These are phyloP conservation scores for Troides oblongomaculatus DNA, from an alignment of 2,888 invertebrate species.

Conservation along the genomic window DNA sequence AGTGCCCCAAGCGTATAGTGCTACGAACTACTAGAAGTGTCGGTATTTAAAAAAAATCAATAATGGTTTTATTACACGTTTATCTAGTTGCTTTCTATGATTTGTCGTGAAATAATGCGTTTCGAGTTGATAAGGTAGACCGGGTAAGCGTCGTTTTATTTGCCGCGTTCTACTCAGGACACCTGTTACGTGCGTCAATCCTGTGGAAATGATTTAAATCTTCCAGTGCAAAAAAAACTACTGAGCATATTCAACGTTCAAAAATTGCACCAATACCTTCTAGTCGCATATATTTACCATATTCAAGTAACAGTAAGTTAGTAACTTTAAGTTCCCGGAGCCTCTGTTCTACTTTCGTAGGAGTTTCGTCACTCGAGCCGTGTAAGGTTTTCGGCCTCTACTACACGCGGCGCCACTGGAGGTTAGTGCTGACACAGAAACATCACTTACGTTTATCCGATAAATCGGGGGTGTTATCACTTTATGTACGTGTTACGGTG, in stretches of 20 bases:
- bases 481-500: constrained; percentile 49
- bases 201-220: constrained; percentile 29
- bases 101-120: constrained; percentile 7
- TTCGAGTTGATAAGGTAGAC: constrained; percentile 30
- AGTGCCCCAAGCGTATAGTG: constrained; percentile 11
- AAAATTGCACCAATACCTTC: constrained; percentile 35
- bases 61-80: constrained; percentile 18
- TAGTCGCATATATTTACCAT: constrained; percentile 53
- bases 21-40: constrained; percentile 10
- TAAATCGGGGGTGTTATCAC: constrained; percentile 45
- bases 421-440: constrained; percentile 63
- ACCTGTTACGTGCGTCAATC: constrained; percentile 54
- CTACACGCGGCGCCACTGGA: constrained; percentile 30
- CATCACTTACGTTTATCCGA: constrained; percentile 69
- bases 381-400: constrained; percentile 46
- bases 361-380: constrained; percentile 44
- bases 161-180: constrained; percentile 33
- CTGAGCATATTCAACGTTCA: constrained; percentile 10
- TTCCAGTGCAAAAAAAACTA: constrained; percentile 32
- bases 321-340: constrained; percentile 42
- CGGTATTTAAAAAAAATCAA: constrained; percentile 10
- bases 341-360: constrained; percentile 53
- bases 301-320: constrained; percentile 47
- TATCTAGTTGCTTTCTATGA: constrained; percentile 23
- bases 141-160: constrained; percentile 15